Evolutionary conservation across 1,140 invertebrate genomes (phyloP), one percentile per base, ranked within the genome.

Genomic region (Drosophila paulistorum): DNA sequence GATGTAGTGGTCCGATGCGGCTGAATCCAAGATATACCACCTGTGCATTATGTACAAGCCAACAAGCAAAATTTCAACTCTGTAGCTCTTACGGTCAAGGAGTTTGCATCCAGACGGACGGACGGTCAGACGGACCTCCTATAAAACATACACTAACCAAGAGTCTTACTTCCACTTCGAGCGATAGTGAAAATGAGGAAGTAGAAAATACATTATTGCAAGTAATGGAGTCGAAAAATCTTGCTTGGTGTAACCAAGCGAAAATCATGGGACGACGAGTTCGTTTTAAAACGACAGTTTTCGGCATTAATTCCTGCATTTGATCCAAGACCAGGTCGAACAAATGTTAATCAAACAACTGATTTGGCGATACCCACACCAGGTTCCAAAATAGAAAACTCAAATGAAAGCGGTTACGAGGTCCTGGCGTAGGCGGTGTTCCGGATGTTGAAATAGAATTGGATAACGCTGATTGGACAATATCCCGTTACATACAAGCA

Each of bases 271-370:
- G 98, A 99, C 92, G 98, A 99, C 92, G 99, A 99, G 81, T 99
- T 97, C 93, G 97, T 99, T 23, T 92, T 99, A 5, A 99, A 99
- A 93, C 93, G 98, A 61, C 98, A 99, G 92, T 98, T 98, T 93
- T 97, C 97, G 7, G 97, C 98, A 9, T 94, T 99, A 11, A 99
- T 99, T 91, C 99, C 99, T 3, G 98, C 98, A 14, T 99, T 99
- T 92, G 99, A 99, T 94, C 99, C 99, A 14, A 93, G 99, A 35
- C 99, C 99, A 7, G 99, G 99, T 3, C 94, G 98, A 68, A 99
- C 98, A 20, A 99, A 99, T 93, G 97, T 99, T 1, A 99, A 99
- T 93, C 98, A 98, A 93, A 98, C 97, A 23, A 95, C 94, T 74
- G 98, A 99, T 94, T 94, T 99, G 70, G 98, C 99, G 92, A 96